Percentiles rank a stretch among this genome's conserved stretches.
phyloP scores from a whole-genome alignment of 2,888 invertebrate genomes.

The Ellobium chinense region DNA sequence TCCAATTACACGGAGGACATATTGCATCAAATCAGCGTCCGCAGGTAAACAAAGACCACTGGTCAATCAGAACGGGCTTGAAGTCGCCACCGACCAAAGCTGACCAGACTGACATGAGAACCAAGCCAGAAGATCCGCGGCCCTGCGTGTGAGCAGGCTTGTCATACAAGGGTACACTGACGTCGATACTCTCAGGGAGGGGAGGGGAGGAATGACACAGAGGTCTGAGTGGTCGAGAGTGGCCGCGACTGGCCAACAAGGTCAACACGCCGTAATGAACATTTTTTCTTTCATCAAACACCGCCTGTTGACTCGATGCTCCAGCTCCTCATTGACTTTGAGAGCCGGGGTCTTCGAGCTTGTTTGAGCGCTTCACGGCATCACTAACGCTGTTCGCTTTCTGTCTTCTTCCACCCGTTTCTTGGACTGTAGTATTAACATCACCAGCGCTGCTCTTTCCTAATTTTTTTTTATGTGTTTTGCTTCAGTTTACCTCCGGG shows the following conservation, averaged over 20 bases:
- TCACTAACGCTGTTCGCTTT: constrained; percentile 25
- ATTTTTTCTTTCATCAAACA: constrained; percentile 33
- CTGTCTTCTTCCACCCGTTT: neutral
- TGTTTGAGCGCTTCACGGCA: constrained; percentile 13
- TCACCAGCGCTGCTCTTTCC: neutral
- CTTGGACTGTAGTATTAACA: no score
- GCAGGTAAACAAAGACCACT: no score
- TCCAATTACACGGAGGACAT: no score
- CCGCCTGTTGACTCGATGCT: constrained; percentile 23
- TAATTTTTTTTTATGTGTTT: neutral
- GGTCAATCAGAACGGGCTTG: no score
- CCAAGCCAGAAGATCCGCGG: neutral
- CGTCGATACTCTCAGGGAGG: constrained; percentile 13
- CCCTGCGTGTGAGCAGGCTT: neutral
- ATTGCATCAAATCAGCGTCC: no score
- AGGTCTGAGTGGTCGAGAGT: constrained; percentile 17
- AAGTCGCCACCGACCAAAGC: no score
- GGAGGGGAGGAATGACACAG: neutral
- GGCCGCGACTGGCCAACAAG: constrained; percentile 18
- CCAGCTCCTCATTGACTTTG: neutral
- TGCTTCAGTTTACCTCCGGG: no score
- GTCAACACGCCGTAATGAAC: constrained; percentile 36
- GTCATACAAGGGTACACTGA: constrained; percentile 9
- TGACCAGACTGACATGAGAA: neutral
- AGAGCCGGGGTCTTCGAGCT: neutral